Conservation (phyloP, 2,797 vertebrate species). For the Bufotes viridis region DNA sequence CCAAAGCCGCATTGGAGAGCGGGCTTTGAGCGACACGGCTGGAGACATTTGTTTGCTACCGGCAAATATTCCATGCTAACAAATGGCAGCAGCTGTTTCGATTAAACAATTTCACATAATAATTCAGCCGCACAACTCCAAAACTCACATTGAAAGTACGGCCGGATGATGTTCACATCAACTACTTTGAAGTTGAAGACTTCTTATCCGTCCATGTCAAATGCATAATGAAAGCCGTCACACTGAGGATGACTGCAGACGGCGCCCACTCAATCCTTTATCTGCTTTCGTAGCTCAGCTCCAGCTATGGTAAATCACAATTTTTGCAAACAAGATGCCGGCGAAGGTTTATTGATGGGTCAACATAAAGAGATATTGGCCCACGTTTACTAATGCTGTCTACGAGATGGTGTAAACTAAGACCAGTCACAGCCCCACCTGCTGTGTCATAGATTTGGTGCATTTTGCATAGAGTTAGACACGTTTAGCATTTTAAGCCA, state of each 20-base stretch:
- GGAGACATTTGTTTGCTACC: conserved; percentile 52
- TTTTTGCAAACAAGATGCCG: neutral
- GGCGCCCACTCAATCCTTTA: neutral
- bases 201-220: conserved; percentile 47
- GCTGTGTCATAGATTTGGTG: no score
- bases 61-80: conserved; percentile 49
- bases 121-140: conserved; percentile 32
- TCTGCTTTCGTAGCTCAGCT: neutral
- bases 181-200: conserved; percentile 53
- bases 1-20: conserved; percentile 25
- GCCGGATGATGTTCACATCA: conserved; percentile 32
- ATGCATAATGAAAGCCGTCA: conserved; percentile 27
- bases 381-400: no score
- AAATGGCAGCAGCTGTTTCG: conserved; percentile 49
- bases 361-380: neutral
- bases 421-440: no score
- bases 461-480: no score
- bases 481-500: no score
- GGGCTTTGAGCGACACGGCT: conserved; percentile 40
- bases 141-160: conserved; percentile 23
- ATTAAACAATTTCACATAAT: conserved; percentile 57
- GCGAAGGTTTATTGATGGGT: conserved; percentile 4
- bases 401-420: no score
- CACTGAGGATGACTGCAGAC: conserved; percentile 29
- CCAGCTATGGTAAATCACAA: neutral